A percentile compares a stretch with the other conserved stretches of the same genome.
Conservation (phyloP, 2,797 vertebrate genomes). For the Synaphobranchus kaupii region DNA sequence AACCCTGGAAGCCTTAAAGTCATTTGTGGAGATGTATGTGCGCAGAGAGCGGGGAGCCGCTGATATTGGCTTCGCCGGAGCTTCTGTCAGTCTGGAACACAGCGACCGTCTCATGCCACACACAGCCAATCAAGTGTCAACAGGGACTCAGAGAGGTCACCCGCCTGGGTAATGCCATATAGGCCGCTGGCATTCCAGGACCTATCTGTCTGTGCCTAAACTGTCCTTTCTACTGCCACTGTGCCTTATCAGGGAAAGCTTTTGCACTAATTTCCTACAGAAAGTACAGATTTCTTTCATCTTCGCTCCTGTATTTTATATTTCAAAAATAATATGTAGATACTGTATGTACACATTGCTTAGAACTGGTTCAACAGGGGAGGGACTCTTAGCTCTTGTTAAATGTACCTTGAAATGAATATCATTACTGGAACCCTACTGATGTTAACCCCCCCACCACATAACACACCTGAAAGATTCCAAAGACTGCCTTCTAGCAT, state of each 20-base stretch:
- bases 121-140: not conserved
- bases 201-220: conserved; percentile 15
- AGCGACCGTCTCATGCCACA: not conserved
- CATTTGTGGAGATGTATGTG: not conserved
- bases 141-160: not conserved
- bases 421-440: conserved; percentile 18
- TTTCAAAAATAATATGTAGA: conserved; percentile 12
- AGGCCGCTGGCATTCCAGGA: not conserved
- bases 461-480: conserved; percentile 13
- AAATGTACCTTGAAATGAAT: not conserved
- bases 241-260: conserved; percentile 40
- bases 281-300: conserved; percentile 14
- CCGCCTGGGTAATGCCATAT: not conserved
- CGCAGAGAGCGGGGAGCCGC: too few relatives aligned
- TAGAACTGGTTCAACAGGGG: not conserved
- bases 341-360: not conserved
- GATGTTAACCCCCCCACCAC: not conserved
- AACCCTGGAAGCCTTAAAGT: not conserved
- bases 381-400: not conserved
- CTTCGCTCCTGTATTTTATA: not conserved
- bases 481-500: not conserved
- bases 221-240: conserved; percentile 6
- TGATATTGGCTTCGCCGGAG: not conserved
- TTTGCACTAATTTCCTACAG: conserved; percentile 37
- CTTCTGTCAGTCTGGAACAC: not conserved